phyloP scores from a whole-genome alignment of 2,888 invertebrate genomes.

The Drosophila parthenogenetica region DNA sequence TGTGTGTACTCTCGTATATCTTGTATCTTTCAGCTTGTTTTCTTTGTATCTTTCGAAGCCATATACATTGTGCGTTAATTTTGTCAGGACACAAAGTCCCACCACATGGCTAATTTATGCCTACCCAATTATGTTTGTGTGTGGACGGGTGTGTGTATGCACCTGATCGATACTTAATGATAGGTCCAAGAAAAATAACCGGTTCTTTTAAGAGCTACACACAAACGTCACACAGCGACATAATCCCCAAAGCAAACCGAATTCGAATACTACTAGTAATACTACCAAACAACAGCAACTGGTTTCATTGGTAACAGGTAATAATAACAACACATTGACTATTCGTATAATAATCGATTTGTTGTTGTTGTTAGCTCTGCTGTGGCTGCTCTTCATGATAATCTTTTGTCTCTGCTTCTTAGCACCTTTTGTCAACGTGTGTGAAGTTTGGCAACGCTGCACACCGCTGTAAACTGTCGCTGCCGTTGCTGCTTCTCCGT shows the following conservation, averaged over 20 bases:
- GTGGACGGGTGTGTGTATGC: constrained; percentile 19
- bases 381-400: constrained; percentile 53
- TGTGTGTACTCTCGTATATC: constrained; percentile 16
- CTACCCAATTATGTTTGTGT: constrained; percentile 21
- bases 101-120: constrained; percentile 49
- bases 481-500: not conserved
- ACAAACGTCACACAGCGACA: constrained; percentile 52
- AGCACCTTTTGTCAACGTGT: constrained; percentile 73
- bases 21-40: constrained; percentile 34
- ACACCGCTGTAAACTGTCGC: constrained; percentile 2
- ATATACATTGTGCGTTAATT: constrained; percentile 69
- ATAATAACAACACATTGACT: constrained; percentile 42
- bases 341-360: constrained; percentile 76
- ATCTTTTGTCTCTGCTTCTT: constrained; percentile 64
- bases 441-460: constrained; percentile 70
- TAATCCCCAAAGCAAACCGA: constrained; percentile 28
- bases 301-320: constrained; percentile 63
- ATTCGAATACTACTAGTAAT: constrained; percentile 8
- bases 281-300: constrained; percentile 37
- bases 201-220: constrained; percentile 28
- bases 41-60: constrained; percentile 60
- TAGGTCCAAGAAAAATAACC: constrained; percentile 49
- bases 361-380: constrained; percentile 44
- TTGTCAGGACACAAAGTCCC: constrained; percentile 51
- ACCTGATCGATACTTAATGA: constrained; percentile 59